Evolutionary conservation across 1,140 invertebrate genomes (phyloP).

Genomic region (Lineus longissimus): DNA sequence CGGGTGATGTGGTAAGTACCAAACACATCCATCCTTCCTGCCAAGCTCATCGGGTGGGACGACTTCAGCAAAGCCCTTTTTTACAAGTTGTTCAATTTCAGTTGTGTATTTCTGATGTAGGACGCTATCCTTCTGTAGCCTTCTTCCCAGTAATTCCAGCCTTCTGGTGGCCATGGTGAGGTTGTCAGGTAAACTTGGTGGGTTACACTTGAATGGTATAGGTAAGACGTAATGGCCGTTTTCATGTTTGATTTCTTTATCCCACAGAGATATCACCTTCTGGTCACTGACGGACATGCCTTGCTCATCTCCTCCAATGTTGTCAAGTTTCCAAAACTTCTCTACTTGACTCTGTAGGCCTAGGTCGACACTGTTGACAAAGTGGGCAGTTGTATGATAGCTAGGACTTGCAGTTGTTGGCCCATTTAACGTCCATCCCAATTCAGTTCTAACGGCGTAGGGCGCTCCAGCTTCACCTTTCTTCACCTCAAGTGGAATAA

Average conservation of each 20-base stretch:
- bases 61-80: background rate
- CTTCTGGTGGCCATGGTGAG: background rate
- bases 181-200: background rate
- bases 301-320: background rate
- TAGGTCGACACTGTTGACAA: background rate
- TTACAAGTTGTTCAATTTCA: background rate
- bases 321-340: background rate
- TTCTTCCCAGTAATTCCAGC: background rate
- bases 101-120: background rate
- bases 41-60: background rate
- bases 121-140: background rate
- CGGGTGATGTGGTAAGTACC: conserved; percentile 27
- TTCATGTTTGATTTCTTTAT: background rate
- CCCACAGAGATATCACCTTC: background rate
- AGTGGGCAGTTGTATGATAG: background rate
- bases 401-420: background rate
- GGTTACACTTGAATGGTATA: background rate
- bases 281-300: background rate
- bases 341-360: background rate
- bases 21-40: background rate
- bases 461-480: background rate
- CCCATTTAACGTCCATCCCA: background rate
- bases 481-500: background rate
- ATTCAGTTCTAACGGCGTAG: background rate
- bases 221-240: background rate